These are phyloP conservation scores for Mesembrinibis cayennensis DNA, from an alignment of 2,113 vertebrate species.

Conservation along the genomic window DNA sequence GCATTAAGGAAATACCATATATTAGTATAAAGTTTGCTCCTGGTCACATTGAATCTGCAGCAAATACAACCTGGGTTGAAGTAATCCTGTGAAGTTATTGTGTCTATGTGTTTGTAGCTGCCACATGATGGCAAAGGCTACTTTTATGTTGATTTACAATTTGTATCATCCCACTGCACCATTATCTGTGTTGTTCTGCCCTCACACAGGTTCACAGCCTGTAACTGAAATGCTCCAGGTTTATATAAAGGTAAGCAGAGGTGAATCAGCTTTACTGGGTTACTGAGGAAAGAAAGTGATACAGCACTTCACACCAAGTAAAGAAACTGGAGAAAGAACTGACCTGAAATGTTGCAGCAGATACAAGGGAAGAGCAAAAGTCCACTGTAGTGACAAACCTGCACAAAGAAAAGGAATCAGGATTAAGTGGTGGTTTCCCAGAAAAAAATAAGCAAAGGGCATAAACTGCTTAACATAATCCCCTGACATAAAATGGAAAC, in stretches of 20 bases:
- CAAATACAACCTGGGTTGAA: background rate
- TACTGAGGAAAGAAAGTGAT: background rate
- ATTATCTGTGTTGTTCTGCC: background rate
- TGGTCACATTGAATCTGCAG: background rate
- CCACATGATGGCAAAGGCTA: background rate
- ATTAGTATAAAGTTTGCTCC: background rate
- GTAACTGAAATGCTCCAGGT: background rate
- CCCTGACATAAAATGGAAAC: conserved; percentile 17
- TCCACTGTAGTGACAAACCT: background rate
- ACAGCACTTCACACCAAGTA: background rate
- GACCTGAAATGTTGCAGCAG: background rate
- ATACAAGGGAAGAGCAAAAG: background rate
- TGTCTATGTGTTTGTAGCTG: background rate
- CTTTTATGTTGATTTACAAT: background rate
- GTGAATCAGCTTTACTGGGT: background rate
- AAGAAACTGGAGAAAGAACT: background rate
- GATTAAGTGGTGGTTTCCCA: conserved; percentile 10
- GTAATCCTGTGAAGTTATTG: background rate
- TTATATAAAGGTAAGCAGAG: background rate
- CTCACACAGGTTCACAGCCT: background rate
- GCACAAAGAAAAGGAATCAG: background rate
- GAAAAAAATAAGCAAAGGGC: background rate
- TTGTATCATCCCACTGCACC: background rate
- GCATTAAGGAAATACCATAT: background rate
- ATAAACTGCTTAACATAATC: conserved; percentile 45